Base-by-base conservation (phyloP, 2,888 invertebrate species). In the Unio delphinus region DNA sequence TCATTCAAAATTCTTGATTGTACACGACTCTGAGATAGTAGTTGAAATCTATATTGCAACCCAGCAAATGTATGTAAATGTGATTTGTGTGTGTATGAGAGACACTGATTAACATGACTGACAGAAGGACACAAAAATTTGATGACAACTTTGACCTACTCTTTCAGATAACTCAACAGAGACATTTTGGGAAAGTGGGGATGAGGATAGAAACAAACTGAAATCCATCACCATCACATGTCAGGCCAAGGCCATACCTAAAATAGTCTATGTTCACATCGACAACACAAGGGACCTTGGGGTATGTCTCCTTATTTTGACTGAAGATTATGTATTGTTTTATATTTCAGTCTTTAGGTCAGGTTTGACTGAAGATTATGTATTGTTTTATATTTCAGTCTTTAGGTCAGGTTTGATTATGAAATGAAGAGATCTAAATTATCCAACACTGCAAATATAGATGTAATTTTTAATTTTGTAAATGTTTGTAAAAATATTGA, bases 161-260 rank as follows among this genome's bases (percentile, higher is more conserved):
- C 28, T 73, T 73, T 11, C 76, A 84, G 99, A 99, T 89, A 95
- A 95, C 84, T 96, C 96, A 7, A 97, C 98, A 0, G 99, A 99
- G 90, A 99, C 99, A 0, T 99, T 99, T 91, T 99, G 99, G 99
- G 99, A 99, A 91, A 97, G 97, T 57, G 98, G 97, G 0, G 98
- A 98, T 85, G 98, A 98, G 87, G 98, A 99, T 90, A 89, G 92
- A 70, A 97, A 96, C 89, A 96, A 96, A 89, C 94, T 95, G 34
- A 97, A 98, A 90, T 94, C 94, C 84, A 93, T 97, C 54, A 95
- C 94, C 68, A 91, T 95, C 28, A 92, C 92, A 1, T 93, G 93
- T 79, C 90, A 92, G 75, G 92, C 93, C 72, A 92, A 93, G 71
- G 92, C 93, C 60, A 92, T 92, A 67, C 94, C 95, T 0, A 92